Evolutionary conservation across 1,140 invertebrate species (phyloP), one percentile per base, ranked within the genome.

Genomic region (Camponotus vicinus): DNA sequence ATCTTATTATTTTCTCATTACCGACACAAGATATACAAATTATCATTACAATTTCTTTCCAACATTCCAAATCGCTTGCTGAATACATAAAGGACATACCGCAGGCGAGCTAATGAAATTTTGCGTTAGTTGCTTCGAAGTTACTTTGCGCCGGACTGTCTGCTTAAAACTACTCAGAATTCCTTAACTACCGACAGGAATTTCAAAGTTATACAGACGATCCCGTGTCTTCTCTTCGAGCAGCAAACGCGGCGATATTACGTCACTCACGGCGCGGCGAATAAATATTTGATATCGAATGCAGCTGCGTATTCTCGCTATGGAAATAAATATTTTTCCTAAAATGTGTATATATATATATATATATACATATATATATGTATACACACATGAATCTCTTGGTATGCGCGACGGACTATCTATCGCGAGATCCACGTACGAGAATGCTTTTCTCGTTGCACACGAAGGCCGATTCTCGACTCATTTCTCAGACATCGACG

Each of bases 91-190:
- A 83, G 32, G 69, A 75, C 67, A 32, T 55, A 67, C 66, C 78
- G 78, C 37, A 9, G 21, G 37, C 27, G 55, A 63, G 69, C 79
- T 83, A 83, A 83, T 83, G 79, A 83, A 83, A 83, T 83, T 83
- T 83, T n/a, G 69, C 79, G 9, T 73, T 83, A 83, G 79, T 73
- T 83, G 21, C 69, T 52, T 42, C 27, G 40, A 83, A 83, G 79
- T 75, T 75, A 80, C 69, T 75, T 15, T 27, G 8, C 40, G 13
- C 69, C 40, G 69, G 69, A 75, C 79, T 49, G 55, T 45, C 67
- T 82, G 69, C 55, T 75, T 83, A 83, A 83, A 83, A 83, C 40
- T 83, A 73, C 55, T 61, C 79, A 67, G 55, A 82, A 82, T 83
- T 83, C 69, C 79, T 83, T 75, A 83, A 83, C 79, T 83, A 73